Base-by-base conservation (phyloP, 2,888 invertebrate species). In the Phytoseiulus persimilis region DNA sequence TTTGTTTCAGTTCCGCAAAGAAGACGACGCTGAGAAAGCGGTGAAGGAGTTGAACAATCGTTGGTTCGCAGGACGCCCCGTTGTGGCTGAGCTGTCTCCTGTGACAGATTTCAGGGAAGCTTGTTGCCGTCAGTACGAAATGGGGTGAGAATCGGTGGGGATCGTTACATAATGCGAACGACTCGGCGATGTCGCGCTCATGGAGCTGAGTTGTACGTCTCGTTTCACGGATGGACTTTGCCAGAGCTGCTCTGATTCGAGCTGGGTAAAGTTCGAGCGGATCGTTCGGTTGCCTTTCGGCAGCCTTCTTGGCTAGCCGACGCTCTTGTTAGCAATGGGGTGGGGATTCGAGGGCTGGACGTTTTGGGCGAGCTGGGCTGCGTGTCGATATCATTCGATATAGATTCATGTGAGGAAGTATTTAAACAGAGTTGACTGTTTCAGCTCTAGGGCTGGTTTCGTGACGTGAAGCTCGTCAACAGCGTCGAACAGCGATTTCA, bases 71-170 rank as follows among this genome's bases (percentile, higher is more conserved):
- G 98, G 98, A 0, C 95, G 98, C 83, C 99, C 99, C 0, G 97
- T 99, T 90, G 98, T 99, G 93, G 98, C 99, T 0, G 99, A 99
- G 93, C 93, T 99, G 90, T 99, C 98, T 11, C 99, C 99, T 0
- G 99, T 99, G 0, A 99, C 99, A 90, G 99, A 99, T 93, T 99
- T 99, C 93, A 95, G 99, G 92, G 99, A 99, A 94, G 99, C 99
- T 0, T 99, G 99, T 93, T 99, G 99, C 93, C 95, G 99, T 83
- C 99, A 99, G 93, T 99, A 99, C 93, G 99, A 99, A 94, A 98
- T 98, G 97, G 98, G 98, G 95, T 95, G 92, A 92, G 93, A 92
- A 87, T 39, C n/a, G 11, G 9, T n/a, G 14, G 89, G 39, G 39
- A 39, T n/a, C 39, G 31, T 83, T 83, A 2, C 2, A 83, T 28